Evolutionary conservation across 1,140 invertebrate genomes (phyloP).

Genomic region (Tetramorium simillimum): DNA sequence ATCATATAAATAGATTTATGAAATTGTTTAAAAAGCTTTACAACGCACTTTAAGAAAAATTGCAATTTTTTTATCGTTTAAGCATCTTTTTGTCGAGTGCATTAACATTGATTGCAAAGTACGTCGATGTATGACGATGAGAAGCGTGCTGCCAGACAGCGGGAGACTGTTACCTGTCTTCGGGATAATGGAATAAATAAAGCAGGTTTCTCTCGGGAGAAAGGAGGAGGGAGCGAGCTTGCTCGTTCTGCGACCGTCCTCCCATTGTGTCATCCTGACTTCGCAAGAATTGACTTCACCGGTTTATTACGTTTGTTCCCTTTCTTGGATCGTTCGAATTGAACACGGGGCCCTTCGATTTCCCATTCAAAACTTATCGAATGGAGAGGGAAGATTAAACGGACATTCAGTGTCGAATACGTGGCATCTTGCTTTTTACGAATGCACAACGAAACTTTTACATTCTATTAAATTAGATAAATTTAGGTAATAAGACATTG

Average conservation of each 20-base stretch:
- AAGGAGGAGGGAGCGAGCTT: slow-evolving; percentile 12
- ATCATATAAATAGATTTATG: neutral
- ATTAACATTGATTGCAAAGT: slow-evolving; percentile 50
- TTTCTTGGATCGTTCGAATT: slow-evolving; percentile 40
- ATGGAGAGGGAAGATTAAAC: slow-evolving; percentile 40
- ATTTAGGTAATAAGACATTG: slow-evolving; percentile 6
- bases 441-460: slow-evolving; percentile 26
- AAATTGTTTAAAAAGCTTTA: neutral
- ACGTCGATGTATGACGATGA: slow-evolving; percentile 29
- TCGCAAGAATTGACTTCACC: slow-evolving; percentile 72
- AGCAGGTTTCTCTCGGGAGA: slow-evolving; percentile 54
- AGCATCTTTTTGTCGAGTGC: slow-evolving; percentile 11
- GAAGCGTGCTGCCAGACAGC: slow-evolving; percentile 43
- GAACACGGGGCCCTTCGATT: slow-evolving; percentile 39
- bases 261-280: slow-evolving; percentile 64
- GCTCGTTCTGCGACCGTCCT: slow-evolving; percentile 61
- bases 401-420: slow-evolving; percentile 31
- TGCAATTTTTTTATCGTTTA: neutral
- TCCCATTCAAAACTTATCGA: slow-evolving; percentile 37
- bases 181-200: slow-evolving; percentile 73
- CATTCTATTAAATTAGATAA: neutral
- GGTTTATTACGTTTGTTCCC: slow-evolving; percentile 67
- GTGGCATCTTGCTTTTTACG: slow-evolving; percentile 5
- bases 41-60: neutral
- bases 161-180: slow-evolving; percentile 56